Base-by-base conservation (phyloP, 2,797 vertebrate species). In the Lagocephalus sceleratus region DNA sequence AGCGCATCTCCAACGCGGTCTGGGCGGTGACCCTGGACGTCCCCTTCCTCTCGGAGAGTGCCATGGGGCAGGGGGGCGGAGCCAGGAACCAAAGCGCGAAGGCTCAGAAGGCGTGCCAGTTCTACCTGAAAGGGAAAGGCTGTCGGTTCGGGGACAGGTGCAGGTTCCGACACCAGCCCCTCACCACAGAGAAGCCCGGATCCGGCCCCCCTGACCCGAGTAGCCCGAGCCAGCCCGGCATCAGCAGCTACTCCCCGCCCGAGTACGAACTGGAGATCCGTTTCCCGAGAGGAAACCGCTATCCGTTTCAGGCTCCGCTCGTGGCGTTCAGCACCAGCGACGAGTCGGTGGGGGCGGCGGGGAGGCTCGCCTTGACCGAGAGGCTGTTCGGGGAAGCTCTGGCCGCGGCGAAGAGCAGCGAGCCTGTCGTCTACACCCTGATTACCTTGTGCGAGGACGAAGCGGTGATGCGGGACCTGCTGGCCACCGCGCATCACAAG, bases 311-410 rank as follows among this genome's bases (percentile, higher is more conserved):
- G 78, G 92, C 95, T 15, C 95, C 96, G 3, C 68, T 99, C 10
- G 90, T 96, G 46, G 95, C 95, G 38, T 96, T 99, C 87, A 94
- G 93, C 77, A 95, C 95, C 68, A 98, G 91, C 0, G 88, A 98
- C 0, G 93, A 95, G 56, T 88, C 87, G 3, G 57, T 98, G 6
- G 86, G 91, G 51, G 88, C 90, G 25, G 90, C 93, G 5, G 96
- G 92, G 68, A 92, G 92, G 51, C 91, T 99, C 66, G 86, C 87
- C 19, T 80, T 98, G 60, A 93, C 94, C 0, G 96, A 99, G 55
- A 89, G 89, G 46, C 90, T 99, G 57, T 98, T 92, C 47, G 90
- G 83, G 54, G 94, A 93, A 76, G 93, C 95, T 5, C 68, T 97
- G 73, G 66, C 70, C 1, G 92, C 93, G 39, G 94, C 97, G 14